phyloP scores from a whole-genome alignment of 2,888 invertebrate species.

The Diaphora mendica region DNA sequence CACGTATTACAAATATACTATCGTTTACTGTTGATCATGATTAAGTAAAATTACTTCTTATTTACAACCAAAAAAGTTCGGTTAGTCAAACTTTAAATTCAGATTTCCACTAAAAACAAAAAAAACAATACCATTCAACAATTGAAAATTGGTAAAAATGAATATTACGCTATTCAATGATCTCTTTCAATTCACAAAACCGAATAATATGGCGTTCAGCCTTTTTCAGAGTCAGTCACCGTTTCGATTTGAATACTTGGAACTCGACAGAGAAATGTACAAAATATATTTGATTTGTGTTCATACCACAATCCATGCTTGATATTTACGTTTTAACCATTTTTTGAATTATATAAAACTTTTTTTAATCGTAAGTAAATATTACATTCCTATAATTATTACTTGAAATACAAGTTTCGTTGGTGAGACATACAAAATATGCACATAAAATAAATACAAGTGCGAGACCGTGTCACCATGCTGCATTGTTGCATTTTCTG shows the following conservation, averaged over 20 bases:
- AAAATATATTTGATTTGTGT: background rate
- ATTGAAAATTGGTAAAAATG: conserved; percentile 5
- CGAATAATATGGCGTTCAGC: conserved; percentile 18
- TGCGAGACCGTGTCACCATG: no score
- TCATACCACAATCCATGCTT: background rate
- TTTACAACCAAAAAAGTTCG: no score
- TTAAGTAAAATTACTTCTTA: no score
- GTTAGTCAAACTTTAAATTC: background rate
- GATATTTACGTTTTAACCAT: background rate
- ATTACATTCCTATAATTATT: no score
- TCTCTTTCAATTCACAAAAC: conserved; percentile 13
- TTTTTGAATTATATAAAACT: no score
- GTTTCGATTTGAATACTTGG: conserved; percentile 14
- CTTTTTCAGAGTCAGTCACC: conserved; percentile 12
- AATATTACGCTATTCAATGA: conserved; percentile 18
- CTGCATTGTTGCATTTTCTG: no score
- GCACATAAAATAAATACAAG: no score
- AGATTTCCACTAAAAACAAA: background rate
- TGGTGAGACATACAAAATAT: no score
- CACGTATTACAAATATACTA: no score
- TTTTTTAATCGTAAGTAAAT: no score
- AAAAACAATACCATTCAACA: background rate
- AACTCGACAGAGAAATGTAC: background rate
- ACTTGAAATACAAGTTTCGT: no score
- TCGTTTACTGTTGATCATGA: no score